Conservation (phyloP, 1,140 invertebrate species). For the Augochlora pura region DNA sequence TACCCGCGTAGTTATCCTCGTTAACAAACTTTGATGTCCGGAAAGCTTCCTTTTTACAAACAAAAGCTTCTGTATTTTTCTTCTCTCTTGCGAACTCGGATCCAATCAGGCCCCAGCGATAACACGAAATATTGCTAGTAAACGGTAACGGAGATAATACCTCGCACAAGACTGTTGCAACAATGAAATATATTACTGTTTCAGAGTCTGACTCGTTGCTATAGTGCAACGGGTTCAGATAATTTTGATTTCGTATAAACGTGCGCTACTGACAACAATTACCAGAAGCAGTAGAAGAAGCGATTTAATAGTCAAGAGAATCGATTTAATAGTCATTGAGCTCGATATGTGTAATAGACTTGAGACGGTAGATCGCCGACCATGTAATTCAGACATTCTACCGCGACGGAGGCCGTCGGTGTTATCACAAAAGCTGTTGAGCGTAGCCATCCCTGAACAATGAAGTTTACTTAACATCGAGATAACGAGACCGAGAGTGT, state of each 20-base stretch:
- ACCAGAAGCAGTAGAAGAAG: not conserved
- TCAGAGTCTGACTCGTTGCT: too few relatives aligned
- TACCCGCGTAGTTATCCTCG: constrained; percentile 50
- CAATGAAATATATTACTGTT: too few relatives aligned
- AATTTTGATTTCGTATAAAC: not conserved
- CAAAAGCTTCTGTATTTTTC: not conserved
- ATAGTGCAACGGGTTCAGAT: too few relatives aligned
- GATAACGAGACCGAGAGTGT: constrained; percentile 44
- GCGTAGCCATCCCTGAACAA: not conserved
- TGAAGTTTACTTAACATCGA: constrained; percentile 42
- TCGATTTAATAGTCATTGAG: not conserved
- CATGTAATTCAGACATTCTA: constrained; percentile 2
- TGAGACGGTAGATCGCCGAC: not conserved
- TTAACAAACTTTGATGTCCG: constrained; percentile 54
- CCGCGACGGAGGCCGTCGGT: constrained; percentile 16
- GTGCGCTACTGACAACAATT: too few relatives aligned
- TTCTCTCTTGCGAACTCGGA: too few relatives aligned
- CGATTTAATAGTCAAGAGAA: too few relatives aligned
- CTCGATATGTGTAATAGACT: too few relatives aligned
- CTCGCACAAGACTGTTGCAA: too few relatives aligned
- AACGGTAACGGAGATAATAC: not conserved
- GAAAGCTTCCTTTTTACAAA: constrained; percentile 25
- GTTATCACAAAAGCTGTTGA: constrained; percentile 24
- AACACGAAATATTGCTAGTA: not conserved
- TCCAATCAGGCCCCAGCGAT: too few relatives aligned